These are phyloP conservation scores for Aspidiotus destructor DNA, from an alignment of 2,888 invertebrate genomes.

Conservation along the genomic window DNA sequence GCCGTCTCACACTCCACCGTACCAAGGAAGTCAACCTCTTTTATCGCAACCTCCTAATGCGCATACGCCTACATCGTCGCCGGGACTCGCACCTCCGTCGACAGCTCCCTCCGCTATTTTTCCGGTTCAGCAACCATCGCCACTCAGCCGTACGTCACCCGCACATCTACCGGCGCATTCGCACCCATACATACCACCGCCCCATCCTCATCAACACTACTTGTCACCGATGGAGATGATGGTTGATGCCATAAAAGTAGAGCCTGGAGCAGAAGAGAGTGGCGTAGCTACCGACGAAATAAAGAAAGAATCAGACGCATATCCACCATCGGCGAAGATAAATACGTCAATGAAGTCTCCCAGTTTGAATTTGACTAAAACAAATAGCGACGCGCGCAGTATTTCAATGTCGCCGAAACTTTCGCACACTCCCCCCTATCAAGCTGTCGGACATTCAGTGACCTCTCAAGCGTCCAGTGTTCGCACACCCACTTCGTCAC, in stretches of 20 bases:
- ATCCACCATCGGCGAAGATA: conserved; percentile 39
- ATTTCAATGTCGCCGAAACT: conserved; percentile 38
- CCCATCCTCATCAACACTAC: conserved; percentile 55
- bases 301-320: conserved; percentile 53
- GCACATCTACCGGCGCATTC: conserved; percentile 40
- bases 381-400: conserved; percentile 34
- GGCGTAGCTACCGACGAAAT: conserved; percentile 57
- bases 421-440: conserved; percentile 36
- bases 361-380: conserved; percentile 29
- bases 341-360: conserved; percentile 41
- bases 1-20: conserved; percentile 35
- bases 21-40: conserved; percentile 36
- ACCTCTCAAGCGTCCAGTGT: conserved; percentile 39
- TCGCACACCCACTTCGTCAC: conserved; percentile 35
- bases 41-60: conserved; percentile 38
- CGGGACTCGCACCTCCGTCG: conserved; percentile 44
- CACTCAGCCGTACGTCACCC: conserved; percentile 43
- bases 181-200: conserved; percentile 39
- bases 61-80: conserved; percentile 35
- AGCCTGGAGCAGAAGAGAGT: background rate
- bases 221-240: conserved; percentile 45
- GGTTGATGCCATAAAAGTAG: conserved; percentile 21
- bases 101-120: conserved; percentile 53
- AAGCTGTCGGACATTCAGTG: conserved; percentile 36
- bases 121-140: conserved; percentile 55